Evolutionary conservation across 2,888 invertebrate genomes (phyloP), one percentile per base, ranked within the genome.

Genomic region (Pristionchus fissidentatus): DNA sequence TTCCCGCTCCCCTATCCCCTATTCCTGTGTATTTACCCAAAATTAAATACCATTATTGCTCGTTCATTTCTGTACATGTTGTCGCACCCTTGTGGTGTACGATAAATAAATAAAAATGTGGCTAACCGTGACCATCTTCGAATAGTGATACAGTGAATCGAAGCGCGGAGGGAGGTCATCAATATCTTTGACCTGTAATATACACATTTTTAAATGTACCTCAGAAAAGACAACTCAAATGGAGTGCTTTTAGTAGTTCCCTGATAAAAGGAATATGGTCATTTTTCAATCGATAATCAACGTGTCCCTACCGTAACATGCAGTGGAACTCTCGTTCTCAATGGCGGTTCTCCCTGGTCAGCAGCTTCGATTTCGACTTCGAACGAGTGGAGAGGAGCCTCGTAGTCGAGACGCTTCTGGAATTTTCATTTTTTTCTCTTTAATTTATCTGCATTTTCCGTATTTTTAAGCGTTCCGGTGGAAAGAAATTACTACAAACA

Each of bases 141-240:
- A 85, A n/a, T 85, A 85, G 84, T 91, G 91, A 62, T 87, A 85
- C 0, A 84, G 83, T 52, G 87, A 86, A 49, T 86, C 85, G 85
- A 92, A 92, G 49, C 83, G 83, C 0, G 91, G 92, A 70, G 90
- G 88, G 35, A 89, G 83, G 83, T 92, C 92, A 79, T 92, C 90
- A 2, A 88, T 84, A 84, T 92, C 90, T 7, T 49, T 43, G 3
- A 89, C 84, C 29, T 62, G 73, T 19, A 89, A 70, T 41, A 19
- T 4, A 38, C 38, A 46, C 13, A 13, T 41, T 3, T n/a, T 41
- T 10, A 19, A 26, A 43, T 1, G 35, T 15, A 46, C 22, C 26
- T 66, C 41, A 38, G 7, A 60, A 22, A 15, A 32, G 38, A 26
- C 79, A 0, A 66, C 22, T 38, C 38, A 29, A 35, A 13, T 62